Evolutionary conservation across 2,113 vertebrate genomes (phyloP), one percentile per base, ranked within the genome.

Genomic region (Xiphophorus maculatus): DNA sequence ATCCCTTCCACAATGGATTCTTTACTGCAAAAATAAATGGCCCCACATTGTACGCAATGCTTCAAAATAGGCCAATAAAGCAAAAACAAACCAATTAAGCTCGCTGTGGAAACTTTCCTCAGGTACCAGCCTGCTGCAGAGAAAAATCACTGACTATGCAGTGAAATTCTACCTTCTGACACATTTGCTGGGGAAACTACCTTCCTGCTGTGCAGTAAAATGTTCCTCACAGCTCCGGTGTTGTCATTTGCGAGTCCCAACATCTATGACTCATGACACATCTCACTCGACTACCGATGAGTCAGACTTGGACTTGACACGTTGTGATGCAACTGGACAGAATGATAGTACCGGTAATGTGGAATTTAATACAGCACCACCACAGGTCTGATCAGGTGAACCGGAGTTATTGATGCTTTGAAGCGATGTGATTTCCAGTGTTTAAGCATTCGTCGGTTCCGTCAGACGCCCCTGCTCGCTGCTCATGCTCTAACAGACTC

Each of bases 181-280:
- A 13, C 32, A 67, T 77, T 66, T 73, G 76, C 80, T 73, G 70
- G 80, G 76, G 74, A 80, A 92, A 72, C 78, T 65, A 76, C 68
- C 77, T 73, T 83, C 73, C 81, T 72, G 66, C 79, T 71, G 77
- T 54, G 69, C 64, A 69, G 62, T 64, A 19, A 69, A 64, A 83
- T 71, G 80, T 85, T 77, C 67, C 71, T 60, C 65, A 48, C 13
- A 0, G 75, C 73, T 73, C 60, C 62, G 51, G 35, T 79, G 85
- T 74, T 80, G 83, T 74, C 37, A 2, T 74, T 79, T 67, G 85
- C n/a, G 58, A 86, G 81, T 85, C 79, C 73, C 86, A 83, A 83
- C 81, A 80, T 58, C 75, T 79, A 80, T 92, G 91, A 92, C 76
- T 91, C 87, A 89, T 81, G 82, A 82, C 84, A 83, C 68, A 90